These are phyloP conservation scores for Orestias chungarensis DNA, from an alignment of 2,797 vertebrate species.

Conservation along the genomic window DNA sequence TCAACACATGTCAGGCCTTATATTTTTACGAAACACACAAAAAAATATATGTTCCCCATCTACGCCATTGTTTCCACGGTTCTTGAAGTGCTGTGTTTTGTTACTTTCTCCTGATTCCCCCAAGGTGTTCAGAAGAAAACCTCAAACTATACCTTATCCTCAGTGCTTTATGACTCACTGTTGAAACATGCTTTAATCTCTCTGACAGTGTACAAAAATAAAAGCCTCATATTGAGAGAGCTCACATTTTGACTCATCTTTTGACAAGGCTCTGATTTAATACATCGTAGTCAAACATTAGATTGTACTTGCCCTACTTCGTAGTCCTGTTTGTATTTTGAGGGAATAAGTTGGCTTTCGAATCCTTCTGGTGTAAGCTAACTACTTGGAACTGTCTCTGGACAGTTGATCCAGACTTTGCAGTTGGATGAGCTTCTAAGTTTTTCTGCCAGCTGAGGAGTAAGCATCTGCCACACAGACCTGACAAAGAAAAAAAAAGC, in stretches of 20 bases:
- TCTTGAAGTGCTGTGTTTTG: not conserved
- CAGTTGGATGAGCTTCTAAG: not conserved
- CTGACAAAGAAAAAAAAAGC: not conserved
- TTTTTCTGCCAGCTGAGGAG: not conserved
- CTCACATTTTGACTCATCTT: not conserved
- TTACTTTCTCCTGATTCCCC: not conserved
- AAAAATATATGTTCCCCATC: not conserved
- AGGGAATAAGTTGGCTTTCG: not conserved
- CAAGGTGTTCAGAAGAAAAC: not conserved
- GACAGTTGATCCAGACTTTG: not conserved
- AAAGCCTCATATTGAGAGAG: not conserved
- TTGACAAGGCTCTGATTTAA: not conserved
- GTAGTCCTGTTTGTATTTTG: not conserved
- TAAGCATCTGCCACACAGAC: constrained; percentile 2
- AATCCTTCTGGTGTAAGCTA: not conserved
- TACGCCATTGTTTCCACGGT: no score
- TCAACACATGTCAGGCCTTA: not conserved
- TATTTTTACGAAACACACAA: not conserved
- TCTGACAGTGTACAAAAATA: not conserved
- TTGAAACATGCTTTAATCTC: constrained; percentile 1
- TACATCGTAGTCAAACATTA: not conserved
- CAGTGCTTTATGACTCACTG: not conserved
- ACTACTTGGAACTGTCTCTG: not conserved
- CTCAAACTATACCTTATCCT: not conserved
- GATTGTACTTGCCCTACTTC: not conserved